Base-by-base conservation (phyloP, 2,888 invertebrate genomes). In the Microctonus hyperodae region DNA sequence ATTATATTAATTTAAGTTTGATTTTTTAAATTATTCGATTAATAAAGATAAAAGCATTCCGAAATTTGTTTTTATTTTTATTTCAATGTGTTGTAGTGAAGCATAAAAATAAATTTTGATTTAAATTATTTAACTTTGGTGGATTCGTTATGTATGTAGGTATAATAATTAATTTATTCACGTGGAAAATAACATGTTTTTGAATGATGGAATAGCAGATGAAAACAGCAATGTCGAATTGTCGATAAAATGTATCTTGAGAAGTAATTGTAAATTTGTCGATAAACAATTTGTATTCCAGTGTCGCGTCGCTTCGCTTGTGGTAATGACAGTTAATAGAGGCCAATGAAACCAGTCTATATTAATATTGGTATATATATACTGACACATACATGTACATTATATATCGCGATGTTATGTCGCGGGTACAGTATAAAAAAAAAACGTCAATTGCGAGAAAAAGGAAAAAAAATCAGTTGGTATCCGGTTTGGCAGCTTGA, bases 181-280 rank as follows among this genome's bases (percentile, higher is more conserved):
- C 10, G 31, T 35, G 35, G 22, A 22, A n/a, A 60, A 48, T 22
- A 25, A 25, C 16, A 33, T 22, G 11, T 33, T 40, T 13, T 55
- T 44, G n/a, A 60, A 48, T 31, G 22, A 9, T 16, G 50, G 20
- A 60, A 48, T 25, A 50, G 10, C 22, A 22, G 60, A 50, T 60
- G 67, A 70, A 69, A 75, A 68, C 68, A 67, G 68, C 25, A 13
- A 25, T n/a, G 44, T 44, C 9, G 16, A n/a, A 44, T n/a, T 13
- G 53, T 7, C 71, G 69, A 68, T 70, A 70, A 67, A 71, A 76
- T 75, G 73, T 74, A 58, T 72, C 73, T 75, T 72, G 74, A 72
- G 75, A 75, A 77, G 77, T 73, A 71, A 59, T 70, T 70, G 74
- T 68, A 73, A 74, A 72, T 73, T 72, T 74, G 73, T 75, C 72